Base-by-base conservation (phyloP, 2,888 invertebrate species). In the Drosophila kokeensis region DNA sequence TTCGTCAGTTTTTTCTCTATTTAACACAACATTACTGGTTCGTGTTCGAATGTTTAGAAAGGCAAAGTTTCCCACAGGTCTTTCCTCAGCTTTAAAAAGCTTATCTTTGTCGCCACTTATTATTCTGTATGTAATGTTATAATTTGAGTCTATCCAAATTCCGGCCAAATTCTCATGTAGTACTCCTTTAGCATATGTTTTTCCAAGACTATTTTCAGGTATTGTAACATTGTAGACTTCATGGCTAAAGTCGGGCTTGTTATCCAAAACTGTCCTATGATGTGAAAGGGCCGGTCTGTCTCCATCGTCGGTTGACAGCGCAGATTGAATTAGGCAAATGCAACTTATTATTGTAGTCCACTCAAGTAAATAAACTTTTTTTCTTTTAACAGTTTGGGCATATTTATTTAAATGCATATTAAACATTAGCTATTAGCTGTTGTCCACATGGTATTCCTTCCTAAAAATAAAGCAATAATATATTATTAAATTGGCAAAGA, bases 81-180 rank as follows among this genome's bases (percentile, higher is more conserved):
- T 95, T 85, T 97, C 96, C 92, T 99, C 98, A 11, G 97, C 97
- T 93, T 98, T 98, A 94, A 99, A 99, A 92, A 98, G 96, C 92
- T 96, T 96, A 91, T 97, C 97, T 62, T 95, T 95, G 94, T 98
- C 98, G 53, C 98, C 98, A 88, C 95, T 95, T 27, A 96, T 95
- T 92, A 99, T 98, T 91, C 96, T 96, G 93, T 96, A 99, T 81
- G 96, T 96, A 57, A 99, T 95, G 81, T 95, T 95, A 63, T 94
- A 91, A 70, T 92, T 93, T 45, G 93, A 91, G 40, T 94, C 93
- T 73, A 96, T 92, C 72, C 93, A 94, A 78, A 98, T 96, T 73
- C 98, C 99, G 95, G 98, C 97, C 83, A 96, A 95, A 65, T 96
- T 95, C 83, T 96, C 96, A 77, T 95, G 95, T 42, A 95, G 94